A percentile compares a stretch with the other conserved stretches of the same genome.
phyloP scores from a whole-genome alignment of 2,113 vertebrate genomes.

The Semicossyphus pulcher region DNA sequence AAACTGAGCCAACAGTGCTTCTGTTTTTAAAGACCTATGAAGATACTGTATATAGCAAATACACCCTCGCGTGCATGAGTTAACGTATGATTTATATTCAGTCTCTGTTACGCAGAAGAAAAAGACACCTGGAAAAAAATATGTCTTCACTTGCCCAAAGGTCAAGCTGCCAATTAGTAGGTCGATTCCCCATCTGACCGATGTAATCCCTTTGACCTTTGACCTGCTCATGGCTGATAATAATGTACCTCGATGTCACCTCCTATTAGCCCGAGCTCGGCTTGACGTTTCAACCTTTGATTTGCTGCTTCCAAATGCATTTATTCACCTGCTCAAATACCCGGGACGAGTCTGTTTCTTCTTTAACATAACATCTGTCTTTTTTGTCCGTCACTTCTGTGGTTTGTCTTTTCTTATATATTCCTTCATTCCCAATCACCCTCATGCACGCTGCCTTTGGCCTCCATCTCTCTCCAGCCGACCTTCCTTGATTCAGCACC shows the following conservation, averaged over 20 bases:
- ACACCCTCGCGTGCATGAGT: background rate
- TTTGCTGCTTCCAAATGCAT: background rate
- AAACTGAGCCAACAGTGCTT: conserved; percentile 43
- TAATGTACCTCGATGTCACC: background rate
- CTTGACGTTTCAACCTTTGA: background rate
- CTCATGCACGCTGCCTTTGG: conserved; percentile 10
- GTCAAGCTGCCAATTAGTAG: conserved; percentile 38
- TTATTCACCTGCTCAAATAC: background rate
- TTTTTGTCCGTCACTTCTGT: conserved; percentile 3
- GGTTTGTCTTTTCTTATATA: conserved; percentile 21
- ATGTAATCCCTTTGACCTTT: conserved; percentile 36
- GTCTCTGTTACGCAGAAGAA: background rate
- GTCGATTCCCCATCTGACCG: background rate
- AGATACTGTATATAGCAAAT: background rate
- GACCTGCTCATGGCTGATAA: conserved; percentile 10
- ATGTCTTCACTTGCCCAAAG: conserved; percentile 13
- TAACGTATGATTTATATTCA: too few relatives aligned
- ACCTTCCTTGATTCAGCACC: conserved; percentile 52
- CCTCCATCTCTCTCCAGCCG: conserved; percentile 25
- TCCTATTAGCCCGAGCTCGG: conserved; percentile 6
- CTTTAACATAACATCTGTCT: background rate
- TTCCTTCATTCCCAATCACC: conserved; percentile 8
- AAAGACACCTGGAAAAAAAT: conserved; percentile 25
- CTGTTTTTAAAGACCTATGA: conserved; percentile 37
- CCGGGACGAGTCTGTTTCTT: conserved; percentile 8